These are phyloP conservation scores for Athalia rosae DNA, from an alignment of 2,888 invertebrate species.

Conservation along the genomic window DNA sequence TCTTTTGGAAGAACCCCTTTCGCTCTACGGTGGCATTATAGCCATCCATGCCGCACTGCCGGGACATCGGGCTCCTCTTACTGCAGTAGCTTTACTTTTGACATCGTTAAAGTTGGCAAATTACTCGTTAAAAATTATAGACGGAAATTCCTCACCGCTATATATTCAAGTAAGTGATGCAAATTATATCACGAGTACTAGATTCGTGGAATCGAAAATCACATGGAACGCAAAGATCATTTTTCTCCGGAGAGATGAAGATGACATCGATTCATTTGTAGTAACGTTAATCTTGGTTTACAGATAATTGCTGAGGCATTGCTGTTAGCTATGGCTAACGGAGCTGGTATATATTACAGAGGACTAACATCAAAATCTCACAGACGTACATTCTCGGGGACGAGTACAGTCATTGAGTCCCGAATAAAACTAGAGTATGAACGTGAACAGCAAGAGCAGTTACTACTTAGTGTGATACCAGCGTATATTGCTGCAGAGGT, in stretches of 20 bases:
- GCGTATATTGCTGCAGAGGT: conserved; percentile 97
- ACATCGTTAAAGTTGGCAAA: neutral
- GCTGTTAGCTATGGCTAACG: conserved; percentile 85
- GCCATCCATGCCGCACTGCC: conserved; percentile 10
- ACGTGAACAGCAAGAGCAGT: conserved; percentile 93
- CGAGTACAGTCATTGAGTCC: conserved; percentile 92
- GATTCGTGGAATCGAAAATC: too few species aligned
- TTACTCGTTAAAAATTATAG: neutral
- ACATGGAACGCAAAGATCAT: too few species aligned
- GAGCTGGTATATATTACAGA: conserved; percentile 91
- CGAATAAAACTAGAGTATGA: conserved; percentile 94
- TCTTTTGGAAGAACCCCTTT: neutral
- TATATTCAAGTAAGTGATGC: conserved; percentile 3
- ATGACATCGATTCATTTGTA: too few species aligned
- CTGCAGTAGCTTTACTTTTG: neutral
- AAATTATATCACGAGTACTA: too few species aligned
- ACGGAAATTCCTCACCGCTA: conserved; percentile 1
- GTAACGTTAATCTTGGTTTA: too few species aligned
- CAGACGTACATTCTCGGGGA: conserved; percentile 91
- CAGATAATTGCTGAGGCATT: conserved; percentile 87
- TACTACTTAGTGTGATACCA: conserved; percentile 94
- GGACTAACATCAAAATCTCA: conserved; percentile 92
- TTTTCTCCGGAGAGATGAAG: too few species aligned
- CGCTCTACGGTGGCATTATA: conserved; percentile 14
- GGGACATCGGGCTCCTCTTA: conserved; percentile 15